A percentile compares a stretch with the other conserved stretches of the same genome.
phyloP scores from a whole-genome alignment of 2,797 vertebrate species.

The Cygnus olor region DNA sequence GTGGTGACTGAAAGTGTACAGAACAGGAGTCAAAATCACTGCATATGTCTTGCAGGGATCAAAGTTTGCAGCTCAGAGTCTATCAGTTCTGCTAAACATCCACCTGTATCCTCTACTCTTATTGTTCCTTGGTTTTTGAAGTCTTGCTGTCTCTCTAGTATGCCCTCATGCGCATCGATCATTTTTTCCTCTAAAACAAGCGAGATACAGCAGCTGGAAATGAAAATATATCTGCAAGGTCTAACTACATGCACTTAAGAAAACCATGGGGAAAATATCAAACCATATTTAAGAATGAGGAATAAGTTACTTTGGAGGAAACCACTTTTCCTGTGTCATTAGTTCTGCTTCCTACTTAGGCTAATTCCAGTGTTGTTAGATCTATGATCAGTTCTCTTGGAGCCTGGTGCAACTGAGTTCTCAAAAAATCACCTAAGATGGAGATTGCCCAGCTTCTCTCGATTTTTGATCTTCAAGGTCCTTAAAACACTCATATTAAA shows the following conservation, averaged over 20 bases:
- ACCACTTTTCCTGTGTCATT: background rate
- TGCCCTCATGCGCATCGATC: background rate
- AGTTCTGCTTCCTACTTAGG: background rate
- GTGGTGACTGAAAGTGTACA: background rate
- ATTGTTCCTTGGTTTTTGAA: background rate
- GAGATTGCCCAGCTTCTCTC: background rate
- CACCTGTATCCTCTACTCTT: background rate
- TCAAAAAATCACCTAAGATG: background rate
- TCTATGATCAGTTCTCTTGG: background rate
- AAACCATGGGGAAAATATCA: background rate
- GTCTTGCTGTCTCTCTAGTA: background rate
- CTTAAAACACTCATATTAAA: background rate
- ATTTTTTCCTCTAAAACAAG: background rate
- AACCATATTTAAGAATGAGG: accelerated
- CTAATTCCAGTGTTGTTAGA: background rate
- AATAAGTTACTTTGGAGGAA: background rate
- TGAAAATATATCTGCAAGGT: background rate
- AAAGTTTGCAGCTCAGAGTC: background rate
- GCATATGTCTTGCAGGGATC: background rate
- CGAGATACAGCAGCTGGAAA: background rate
- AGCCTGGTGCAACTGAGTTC: background rate
- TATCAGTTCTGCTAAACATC: background rate
- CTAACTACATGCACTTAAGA: background rate
- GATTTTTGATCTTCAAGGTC: background rate
- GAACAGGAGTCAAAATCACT: background rate